A percentile compares a stretch with the other conserved stretches of the same genome.
phyloP scores from a whole-genome alignment of 2,888 invertebrate genomes.

The Encarsia formosa region DNA sequence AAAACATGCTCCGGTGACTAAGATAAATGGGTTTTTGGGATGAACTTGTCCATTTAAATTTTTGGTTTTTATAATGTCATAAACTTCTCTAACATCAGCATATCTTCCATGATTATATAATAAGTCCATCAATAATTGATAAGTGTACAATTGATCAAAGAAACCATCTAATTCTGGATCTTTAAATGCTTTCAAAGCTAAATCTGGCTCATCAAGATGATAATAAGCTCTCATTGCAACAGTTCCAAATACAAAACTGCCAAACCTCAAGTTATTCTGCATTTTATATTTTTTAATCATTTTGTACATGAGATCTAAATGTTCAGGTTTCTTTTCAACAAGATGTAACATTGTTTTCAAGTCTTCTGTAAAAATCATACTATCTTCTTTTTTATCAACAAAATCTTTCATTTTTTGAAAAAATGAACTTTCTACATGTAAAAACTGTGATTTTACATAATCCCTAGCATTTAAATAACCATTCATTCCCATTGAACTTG shows the following conservation, averaged over 20 bases:
- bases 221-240: constrained; percentile 77
- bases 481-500: constrained; percentile 61
- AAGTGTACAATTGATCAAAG: constrained; percentile 68
- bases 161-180: constrained; percentile 61
- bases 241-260: constrained; percentile 78
- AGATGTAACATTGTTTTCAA: constrained; percentile 76
- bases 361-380: constrained; percentile 80
- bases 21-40: constrained; percentile 65
- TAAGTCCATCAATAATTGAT: constrained; percentile 68
- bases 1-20: constrained; percentile 68
- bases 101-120: constrained; percentile 67
- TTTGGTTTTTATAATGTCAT: constrained; percentile 59
- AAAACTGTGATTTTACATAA: constrained; percentile 59
- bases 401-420: constrained; percentile 67
- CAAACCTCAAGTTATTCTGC: constrained; percentile 70
- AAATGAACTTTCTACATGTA: constrained; percentile 63
- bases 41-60: constrained; percentile 63
- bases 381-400: constrained; percentile 53
- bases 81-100: constrained; percentile 62
- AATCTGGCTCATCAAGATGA: constrained; percentile 63
- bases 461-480: constrained; percentile 57
- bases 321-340: constrained; percentile 58
- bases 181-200: constrained; percentile 64
- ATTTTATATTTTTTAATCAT: constrained; percentile 73
- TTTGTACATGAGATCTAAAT: constrained; percentile 60